Evolutionary conservation across 2,797 vertebrate species (phyloP), one percentile per base, ranked within the genome.

Genomic region (Leptatherina wallacei): DNA sequence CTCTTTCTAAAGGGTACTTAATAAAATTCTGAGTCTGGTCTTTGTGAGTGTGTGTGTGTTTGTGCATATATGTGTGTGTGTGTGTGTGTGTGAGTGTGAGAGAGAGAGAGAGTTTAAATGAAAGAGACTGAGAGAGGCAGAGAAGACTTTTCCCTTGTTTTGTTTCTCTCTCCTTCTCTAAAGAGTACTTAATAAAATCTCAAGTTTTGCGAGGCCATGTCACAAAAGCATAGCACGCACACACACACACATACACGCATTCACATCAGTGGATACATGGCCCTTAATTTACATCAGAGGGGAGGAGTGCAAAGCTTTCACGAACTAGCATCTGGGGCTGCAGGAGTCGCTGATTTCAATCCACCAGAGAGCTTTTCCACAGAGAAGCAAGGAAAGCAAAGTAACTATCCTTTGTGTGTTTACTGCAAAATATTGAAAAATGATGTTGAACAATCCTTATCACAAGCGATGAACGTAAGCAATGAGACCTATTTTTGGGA

Each of bases 151-250:
- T 70, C 66, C 71, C 81, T 73, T 80, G 72, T 88, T 90, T 93
- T 91, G 87, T 91, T 86, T 91, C 85, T 84, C 90, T 81, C 88
- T 84, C 88, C 83, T 88, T 91, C 89, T 93, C 90, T 91, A 92
- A 94, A 93, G 92, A 81, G 92, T 92, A 95, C 94, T 95, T 94
- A 92, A 94, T 94, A 95, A 95, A 95, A 94, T 93, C 84, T 47
- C 22, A 88, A 94, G 89, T 91, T 82, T 90, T 90, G 87, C 73
- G 40, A 82, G 81, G 75, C 62, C 77, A 47, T 74, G 87, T 89
- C 89, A 93, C 91, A 94, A 92, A 93, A 90, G 89, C 78, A 76
- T 75, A 73, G 85, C 75, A 79, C 71, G 70, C 59, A 36, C 51
- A 60, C n/a, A 76, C 60, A 67, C 56, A 33, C 22, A 60, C 64